Evolutionary conservation across 2,797 vertebrate species (phyloP), one percentile per base, ranked within the genome.

Genomic region (Peromyscus aztecus): DNA sequence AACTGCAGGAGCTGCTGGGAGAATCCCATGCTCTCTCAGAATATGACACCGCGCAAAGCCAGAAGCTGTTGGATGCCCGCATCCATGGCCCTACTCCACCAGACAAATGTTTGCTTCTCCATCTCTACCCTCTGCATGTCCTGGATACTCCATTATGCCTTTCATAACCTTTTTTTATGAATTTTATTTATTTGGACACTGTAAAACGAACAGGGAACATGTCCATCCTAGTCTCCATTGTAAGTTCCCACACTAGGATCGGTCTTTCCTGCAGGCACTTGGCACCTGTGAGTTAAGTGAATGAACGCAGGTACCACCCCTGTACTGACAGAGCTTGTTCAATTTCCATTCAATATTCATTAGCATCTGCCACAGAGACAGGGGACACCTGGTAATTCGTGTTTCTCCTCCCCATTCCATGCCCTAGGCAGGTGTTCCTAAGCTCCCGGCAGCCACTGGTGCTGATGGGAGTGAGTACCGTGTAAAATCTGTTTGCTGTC

Each of bases 371-470:
- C 34, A 0, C 2, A 7, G 92, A 37, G 37, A 40, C 2, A 1
- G 52, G 11, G 34, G 4, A 29, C 1, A 3, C 27, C 19, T 7
- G 0, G 27, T 4, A 0, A 29, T 31, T 61, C 1, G 8, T 27
- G 6, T 10, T 2, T 27, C 46, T 59, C 63, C 67, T 24, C 21
- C 49, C 40, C 24, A 12, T 71, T 43, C 82, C 73, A 61, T 3
- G 0, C 34, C n/a, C 37, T 2, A 0, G 1, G 77, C 57, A 14
- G 8, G 11, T 3, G 1, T 16, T 19, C 3, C n/a, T 27, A 3
- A 63, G 43, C 52, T 34, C 43, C 37, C 2, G 49, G 75, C 46
- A 63, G 69, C 55, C 23, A 5, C 31, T 0, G 10, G 21, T 46
- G 34, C 4, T 2, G 13, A 67, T 1, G 2, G 24, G 57, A 43